A percentile compares a stretch with the other conserved stretches of the same genome.
Conservation (phyloP, 2,797 vertebrate genomes). For the Sciurus carolinensis region DNA sequence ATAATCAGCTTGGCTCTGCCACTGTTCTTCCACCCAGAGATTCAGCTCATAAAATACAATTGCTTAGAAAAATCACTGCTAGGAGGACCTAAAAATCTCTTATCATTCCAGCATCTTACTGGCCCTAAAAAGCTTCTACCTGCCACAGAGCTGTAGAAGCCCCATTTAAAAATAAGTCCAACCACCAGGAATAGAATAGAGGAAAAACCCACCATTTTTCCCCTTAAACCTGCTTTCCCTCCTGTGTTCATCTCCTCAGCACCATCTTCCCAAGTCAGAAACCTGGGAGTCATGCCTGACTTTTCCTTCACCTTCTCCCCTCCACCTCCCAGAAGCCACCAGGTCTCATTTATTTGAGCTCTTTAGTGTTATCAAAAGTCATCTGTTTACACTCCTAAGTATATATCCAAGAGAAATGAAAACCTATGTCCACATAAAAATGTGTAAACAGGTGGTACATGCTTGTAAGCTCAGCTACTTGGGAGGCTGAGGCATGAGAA, state of each 20-base stretch:
- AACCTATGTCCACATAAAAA: neutral
- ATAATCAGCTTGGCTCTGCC: conserved; percentile 68
- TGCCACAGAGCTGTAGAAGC: conserved; percentile 26
- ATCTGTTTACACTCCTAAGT: neutral
- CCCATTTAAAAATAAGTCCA: conserved; percentile 3
- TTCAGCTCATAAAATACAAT: conserved; percentile 75
- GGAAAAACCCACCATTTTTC: neutral
- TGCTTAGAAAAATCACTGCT: conserved; percentile 69
- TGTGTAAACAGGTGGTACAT: neutral
- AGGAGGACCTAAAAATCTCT: neutral
- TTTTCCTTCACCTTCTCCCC: neutral
- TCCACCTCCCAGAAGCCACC: neutral
- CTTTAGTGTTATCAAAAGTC: neutral
- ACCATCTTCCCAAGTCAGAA: neutral
- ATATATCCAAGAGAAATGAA: conserved; percentile 33
- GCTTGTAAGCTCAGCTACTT: neutral
- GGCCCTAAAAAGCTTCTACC: conserved; percentile 21
- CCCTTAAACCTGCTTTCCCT: neutral
- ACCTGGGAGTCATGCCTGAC: neutral
- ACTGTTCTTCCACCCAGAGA: conserved; percentile 71
- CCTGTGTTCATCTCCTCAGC: neutral
- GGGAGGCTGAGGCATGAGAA: neutral
- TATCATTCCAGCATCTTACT: conserved; percentile 9
- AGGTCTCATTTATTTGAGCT: neutral
- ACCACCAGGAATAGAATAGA: conserved; percentile 4